Evolutionary conservation across 1,140 invertebrate genomes (phyloP), one percentile per base, ranked within the genome.

Genomic region (Forficula auricularia): DNA sequence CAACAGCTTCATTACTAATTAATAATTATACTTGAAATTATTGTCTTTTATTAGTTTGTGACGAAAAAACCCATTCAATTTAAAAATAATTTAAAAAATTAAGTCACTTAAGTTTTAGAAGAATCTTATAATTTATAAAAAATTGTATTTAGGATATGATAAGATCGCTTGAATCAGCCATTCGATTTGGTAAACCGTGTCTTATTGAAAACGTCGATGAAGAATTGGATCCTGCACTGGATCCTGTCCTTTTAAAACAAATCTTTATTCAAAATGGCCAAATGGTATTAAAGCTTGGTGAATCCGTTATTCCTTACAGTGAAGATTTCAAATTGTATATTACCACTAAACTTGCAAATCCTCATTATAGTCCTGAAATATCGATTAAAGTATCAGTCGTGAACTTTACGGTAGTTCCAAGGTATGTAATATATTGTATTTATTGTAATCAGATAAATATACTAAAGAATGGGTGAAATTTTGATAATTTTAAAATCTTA

Each of bases 311-410:
- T 12, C 72, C 75, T 19, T 78, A 77, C 52, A 68, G 66, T 33
- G 50, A 61, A 13, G 67, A 72, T 47, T 79, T 79, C 54, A 56
- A 63, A 42, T 65, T 83, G 39, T 82, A 72, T 51, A 68, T 82
- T 9, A 80, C 77, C 0, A 81, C 77, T 0, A 79, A 75, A 52
- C 55, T 80, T 7, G 58, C 73, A 2, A 81, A 81, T 61, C 79
- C 79, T 1, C 73, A 77, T 54, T 81, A 79, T 50, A 60, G 72
- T 3, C 77, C 79, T 0, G 80, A 83, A 59, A 64, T 75, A 2
- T 62, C 73, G 0, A 70, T 75, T 12, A 70, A 71, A 65, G 73
- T 82, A 2, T 63, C 75, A 0, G 52, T 82, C 9, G 65, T 82
- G 9, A 82, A 82, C 53, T 82, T 81, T 51, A 76, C 75, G 0